Base-by-base conservation (phyloP, 1,140 invertebrate species). In the Hesperophylax magnus region DNA sequence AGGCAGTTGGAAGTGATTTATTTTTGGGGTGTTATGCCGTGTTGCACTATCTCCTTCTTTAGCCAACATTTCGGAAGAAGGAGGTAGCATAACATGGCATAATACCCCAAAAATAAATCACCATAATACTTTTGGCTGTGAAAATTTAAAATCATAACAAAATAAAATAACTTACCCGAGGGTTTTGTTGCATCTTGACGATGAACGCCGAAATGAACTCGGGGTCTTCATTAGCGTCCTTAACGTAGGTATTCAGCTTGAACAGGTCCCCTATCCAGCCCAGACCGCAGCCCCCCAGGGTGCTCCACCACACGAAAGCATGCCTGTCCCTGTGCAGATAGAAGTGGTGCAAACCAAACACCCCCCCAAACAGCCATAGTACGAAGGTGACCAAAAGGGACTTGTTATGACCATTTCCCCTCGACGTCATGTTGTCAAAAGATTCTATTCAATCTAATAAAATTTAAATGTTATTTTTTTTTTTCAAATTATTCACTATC, bases 261-360 rank as follows among this genome's bases (percentile, higher is more conserved):
- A 96, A 97, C 1, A 98, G 86, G 86, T 99, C 98, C 20, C 94
- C 90, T 0, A 98, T 82, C 95, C 97, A 98, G 3, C 97, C 97
- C 11, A 96, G 85, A 4, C 96, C 96, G 85, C 96, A 97, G 4
- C 97, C 97, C 17, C 97, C 97, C 11, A 96, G 88, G 2, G 96
- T 96, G 65, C 93, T 94, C 91, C 95, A 95, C 93, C 95, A 97
- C 0, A 98, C 89, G 85, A 98, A 96, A 0, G 95, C 97, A 85
- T 99, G 97, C n/a, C 93, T 91, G 87, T 98, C 96, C 77, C 97
- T 89, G 61, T 93, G 92, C 60, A 99, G 89, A 87, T 99, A 99
- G 85, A 98, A 92, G 87, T 98, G 97, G 89, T 99, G 98, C 2
- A 97, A 87, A 0, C 97, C 97, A 82, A 96, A 94, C 84, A 96